These are phyloP conservation scores for Falcaria lacertinaria DNA, from an alignment of 2,888 invertebrate genomes.

Conservation along the genomic window DNA sequence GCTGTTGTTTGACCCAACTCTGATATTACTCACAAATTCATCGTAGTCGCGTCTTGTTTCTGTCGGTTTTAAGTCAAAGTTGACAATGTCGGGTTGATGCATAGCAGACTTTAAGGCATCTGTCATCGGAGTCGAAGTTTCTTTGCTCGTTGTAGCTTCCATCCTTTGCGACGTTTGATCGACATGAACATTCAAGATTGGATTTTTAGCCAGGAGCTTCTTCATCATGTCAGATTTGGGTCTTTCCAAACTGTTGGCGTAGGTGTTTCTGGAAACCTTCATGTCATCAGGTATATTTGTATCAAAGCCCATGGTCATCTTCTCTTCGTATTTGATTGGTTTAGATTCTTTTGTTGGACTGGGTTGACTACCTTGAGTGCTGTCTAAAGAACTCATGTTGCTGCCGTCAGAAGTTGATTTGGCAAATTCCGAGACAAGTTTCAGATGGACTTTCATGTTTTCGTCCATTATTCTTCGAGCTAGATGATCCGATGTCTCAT, in stretches of 20 bases:
- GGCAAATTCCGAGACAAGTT: conserved; percentile 70
- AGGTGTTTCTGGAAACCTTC: conserved; percentile 81
- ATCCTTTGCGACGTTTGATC: conserved; percentile 52
- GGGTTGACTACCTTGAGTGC: conserved; percentile 48
- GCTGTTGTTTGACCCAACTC: conserved; percentile 70
- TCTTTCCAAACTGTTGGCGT: conserved; percentile 80
- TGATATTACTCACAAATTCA: conserved; percentile 72
- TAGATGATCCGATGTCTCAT: conserved; percentile 69
- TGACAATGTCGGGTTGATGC: conserved; percentile 75
- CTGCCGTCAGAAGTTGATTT: conserved; percentile 72
- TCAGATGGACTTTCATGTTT: conserved; percentile 70
- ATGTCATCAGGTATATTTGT: conserved; percentile 82
- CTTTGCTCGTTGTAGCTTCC: conserved; percentile 53
- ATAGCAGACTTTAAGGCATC: conserved; percentile 64
- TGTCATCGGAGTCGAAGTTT: conserved; percentile 46
- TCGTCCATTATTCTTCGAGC: conserved; percentile 72
- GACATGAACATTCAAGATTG: conserved; percentile 67
- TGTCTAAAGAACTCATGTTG: conserved; percentile 63
- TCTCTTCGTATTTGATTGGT: conserved; percentile 63
- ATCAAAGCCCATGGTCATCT: conserved; percentile 69
- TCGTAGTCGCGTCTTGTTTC: conserved; percentile 60
- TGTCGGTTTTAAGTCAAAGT: conserved; percentile 65
- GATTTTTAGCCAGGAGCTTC: conserved; percentile 75
- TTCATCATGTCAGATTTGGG: conserved; percentile 82
- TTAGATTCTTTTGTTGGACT: conserved; percentile 36